Evolutionary conservation across 2,888 invertebrate species (phyloP).

Genomic region (Troides aeacus): DNA sequence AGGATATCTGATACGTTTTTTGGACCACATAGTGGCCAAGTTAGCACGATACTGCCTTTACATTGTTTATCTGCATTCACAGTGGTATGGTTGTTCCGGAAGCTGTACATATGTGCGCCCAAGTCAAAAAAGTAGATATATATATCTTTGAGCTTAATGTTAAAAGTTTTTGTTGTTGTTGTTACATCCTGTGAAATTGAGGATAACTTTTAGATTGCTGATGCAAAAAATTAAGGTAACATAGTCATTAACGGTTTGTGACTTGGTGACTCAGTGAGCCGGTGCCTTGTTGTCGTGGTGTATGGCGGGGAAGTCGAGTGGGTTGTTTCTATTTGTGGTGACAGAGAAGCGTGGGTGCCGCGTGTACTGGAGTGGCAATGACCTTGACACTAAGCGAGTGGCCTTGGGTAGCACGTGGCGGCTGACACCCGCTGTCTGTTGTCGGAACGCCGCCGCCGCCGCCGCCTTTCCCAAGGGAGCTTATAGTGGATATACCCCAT

Average conservation of each 20-base stretch:
- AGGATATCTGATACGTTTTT: too few species aligned
- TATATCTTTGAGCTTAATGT: too few species aligned
- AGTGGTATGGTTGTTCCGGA: too few species aligned
- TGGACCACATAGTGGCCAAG: too few species aligned
- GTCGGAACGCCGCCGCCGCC: conserved; percentile 79
- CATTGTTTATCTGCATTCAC: too few species aligned
- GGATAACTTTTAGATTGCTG: not conserved
- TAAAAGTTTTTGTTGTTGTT: too few species aligned
- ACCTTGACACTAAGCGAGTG: conserved; percentile 81
- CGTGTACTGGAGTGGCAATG: conserved; percentile 80
- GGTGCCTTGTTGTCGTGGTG: conserved; percentile 57
- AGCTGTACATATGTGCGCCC: too few species aligned
- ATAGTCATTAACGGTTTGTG: not conserved
- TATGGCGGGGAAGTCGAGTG: conserved; percentile 64
- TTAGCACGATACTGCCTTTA: too few species aligned
- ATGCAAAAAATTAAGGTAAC: conserved; percentile 1
- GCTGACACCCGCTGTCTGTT: conserved; percentile 80
- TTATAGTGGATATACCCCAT: conserved; percentile 70
- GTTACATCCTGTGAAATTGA: not conserved
- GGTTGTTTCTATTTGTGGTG: conserved; percentile 78
- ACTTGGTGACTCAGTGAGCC: conserved; percentile 32
- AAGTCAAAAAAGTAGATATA: too few species aligned
- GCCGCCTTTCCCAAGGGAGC: conserved; percentile 79
- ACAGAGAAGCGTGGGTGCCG: conserved; percentile 78
- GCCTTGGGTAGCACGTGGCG: conserved; percentile 81